A percentile compares a stretch with the other conserved stretches of the same genome.
These are phyloP conservation scores for Australoheros facetus DNA, from an alignment of 2,797 vertebrate genomes.

Conservation along the genomic window DNA sequence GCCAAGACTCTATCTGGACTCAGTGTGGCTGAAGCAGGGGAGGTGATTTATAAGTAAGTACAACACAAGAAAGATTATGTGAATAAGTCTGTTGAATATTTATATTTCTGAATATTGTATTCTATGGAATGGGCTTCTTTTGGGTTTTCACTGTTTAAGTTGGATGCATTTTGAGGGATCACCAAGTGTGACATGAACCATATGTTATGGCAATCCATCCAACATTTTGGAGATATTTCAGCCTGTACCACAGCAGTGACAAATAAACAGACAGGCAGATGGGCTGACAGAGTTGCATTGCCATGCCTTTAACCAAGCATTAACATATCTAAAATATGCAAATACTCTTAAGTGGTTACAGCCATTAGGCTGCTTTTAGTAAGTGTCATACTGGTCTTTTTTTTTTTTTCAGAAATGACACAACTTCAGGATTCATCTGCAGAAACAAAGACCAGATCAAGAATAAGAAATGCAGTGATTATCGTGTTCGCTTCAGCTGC, in stretches of 20 bases:
- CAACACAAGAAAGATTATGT: not conserved
- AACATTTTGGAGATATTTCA: not conserved
- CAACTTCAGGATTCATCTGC: constrained; percentile 50
- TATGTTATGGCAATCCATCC: not conserved
- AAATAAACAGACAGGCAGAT: not conserved
- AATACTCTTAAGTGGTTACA: not conserved
- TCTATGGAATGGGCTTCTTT: not conserved
- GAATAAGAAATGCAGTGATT: constrained; percentile 28
- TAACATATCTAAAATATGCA: not conserved
- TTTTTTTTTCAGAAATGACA: constrained; percentile 32
- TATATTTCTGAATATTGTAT: no score
- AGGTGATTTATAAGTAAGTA: constrained; percentile 44
- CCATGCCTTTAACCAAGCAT: not conserved
- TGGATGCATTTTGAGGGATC: not conserved
- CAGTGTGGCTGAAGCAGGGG: constrained; percentile 15
- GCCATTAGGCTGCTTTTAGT: not conserved
- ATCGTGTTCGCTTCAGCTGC: constrained; percentile 58
- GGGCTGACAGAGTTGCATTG: not conserved
- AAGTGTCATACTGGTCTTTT: not conserved
- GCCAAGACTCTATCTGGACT: constrained; percentile 35
- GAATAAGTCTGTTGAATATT: no score
- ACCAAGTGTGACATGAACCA: not conserved
- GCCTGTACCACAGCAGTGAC: not conserved
- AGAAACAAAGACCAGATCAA: constrained; percentile 16
- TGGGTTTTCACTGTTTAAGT: not conserved